Evolutionary conservation across 2,888 invertebrate species (phyloP), one percentile per base, ranked within the genome.

Genomic region (Eristalinus sepulchralis): DNA sequence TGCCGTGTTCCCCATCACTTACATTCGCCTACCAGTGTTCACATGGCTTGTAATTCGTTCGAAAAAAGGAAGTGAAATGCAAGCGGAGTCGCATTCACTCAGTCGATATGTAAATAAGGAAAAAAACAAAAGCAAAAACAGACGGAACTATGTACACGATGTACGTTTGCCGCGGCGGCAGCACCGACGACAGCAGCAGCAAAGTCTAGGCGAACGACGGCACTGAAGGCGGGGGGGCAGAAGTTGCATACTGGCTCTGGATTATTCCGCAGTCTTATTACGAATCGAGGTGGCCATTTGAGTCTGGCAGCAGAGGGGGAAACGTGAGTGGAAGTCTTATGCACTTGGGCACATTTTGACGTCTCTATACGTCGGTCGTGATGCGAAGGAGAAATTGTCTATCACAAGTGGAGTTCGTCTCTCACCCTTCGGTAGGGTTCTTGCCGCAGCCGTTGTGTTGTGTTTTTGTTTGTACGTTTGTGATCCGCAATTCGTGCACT

Each of bases 301-400:
- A 66, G 80, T 57, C 73, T 80, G 68, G 47, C 47, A 71, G 24
- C 57, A 62, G 67, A 68, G 53, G 57, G 31, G 27, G 57, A 67
- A 67, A 76, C 85, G 80, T 81, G 81, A 85, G 77, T 85, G 77
- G 82, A 71, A 82, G 72, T 77, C 73, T 73, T 85, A 82, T 81
- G 84, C 76, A 67, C 77, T 81, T 22, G 68, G 63, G 57, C 68
- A 76, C 63, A 72, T 73, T 77, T 68, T 62, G 71, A 67, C 68
- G 66, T 36, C 47, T 80, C 71, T 57, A 57, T n/a, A n/a, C 66
- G 64, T 66, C 36, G 66, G 33, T 59, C 53, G 66, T 57, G 62
- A 78, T 63, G 71, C 11, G 63, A 71, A 39, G 71, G 80, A 81
- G 71, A 84, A 80, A 80, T 80, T 84, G 76, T 84, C 76, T 80